Conservation (phyloP, 2,888 invertebrate genomes). For the Polydrusus cervinus region DNA sequence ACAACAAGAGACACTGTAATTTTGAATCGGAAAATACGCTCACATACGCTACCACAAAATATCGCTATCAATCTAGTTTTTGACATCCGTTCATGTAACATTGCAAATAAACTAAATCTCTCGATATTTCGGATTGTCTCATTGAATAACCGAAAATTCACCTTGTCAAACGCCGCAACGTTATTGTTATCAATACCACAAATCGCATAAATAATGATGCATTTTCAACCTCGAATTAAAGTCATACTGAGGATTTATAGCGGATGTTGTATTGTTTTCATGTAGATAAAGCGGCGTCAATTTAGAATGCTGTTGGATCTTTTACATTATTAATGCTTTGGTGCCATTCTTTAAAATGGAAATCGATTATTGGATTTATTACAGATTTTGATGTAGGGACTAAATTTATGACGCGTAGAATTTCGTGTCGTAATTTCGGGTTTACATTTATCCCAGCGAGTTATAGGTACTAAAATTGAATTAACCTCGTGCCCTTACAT, state of each 20-base stretch:
- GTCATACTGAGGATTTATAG: slow-evolving; percentile 51
- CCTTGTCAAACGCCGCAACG: slow-evolving; percentile 55
- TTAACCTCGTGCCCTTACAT: not conserved
- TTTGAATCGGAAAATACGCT: no score
- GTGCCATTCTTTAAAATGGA: slow-evolving; percentile 50
- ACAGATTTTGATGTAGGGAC: slow-evolving; percentile 42
- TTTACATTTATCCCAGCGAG: slow-evolving; percentile 19
- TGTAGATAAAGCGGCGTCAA: slow-evolving; percentile 51
- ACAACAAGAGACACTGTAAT: no score
- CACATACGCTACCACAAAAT: no score
- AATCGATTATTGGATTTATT: slow-evolving; percentile 52
- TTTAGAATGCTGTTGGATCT: slow-evolving; percentile 48
- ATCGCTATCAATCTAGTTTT: slow-evolving; percentile 26
- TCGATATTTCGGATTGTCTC: slow-evolving; percentile 48
- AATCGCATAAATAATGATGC: slow-evolving; percentile 53
- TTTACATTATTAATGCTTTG: slow-evolving; percentile 54
- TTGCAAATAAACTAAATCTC: slow-evolving; percentile 35
- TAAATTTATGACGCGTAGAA: slow-evolving; percentile 42
- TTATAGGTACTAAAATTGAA: slow-evolving; percentile 9
- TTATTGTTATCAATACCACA: slow-evolving; percentile 46
- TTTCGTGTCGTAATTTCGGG: slow-evolving; percentile 31
- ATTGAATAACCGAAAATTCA: slow-evolving; percentile 63
- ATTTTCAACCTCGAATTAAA: slow-evolving; percentile 51
- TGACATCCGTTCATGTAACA: slow-evolving; percentile 23
- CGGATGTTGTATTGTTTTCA: slow-evolving; percentile 53